Conservation (phyloP, 2,888 invertebrate species). For the Dilophus febrilis region DNA sequence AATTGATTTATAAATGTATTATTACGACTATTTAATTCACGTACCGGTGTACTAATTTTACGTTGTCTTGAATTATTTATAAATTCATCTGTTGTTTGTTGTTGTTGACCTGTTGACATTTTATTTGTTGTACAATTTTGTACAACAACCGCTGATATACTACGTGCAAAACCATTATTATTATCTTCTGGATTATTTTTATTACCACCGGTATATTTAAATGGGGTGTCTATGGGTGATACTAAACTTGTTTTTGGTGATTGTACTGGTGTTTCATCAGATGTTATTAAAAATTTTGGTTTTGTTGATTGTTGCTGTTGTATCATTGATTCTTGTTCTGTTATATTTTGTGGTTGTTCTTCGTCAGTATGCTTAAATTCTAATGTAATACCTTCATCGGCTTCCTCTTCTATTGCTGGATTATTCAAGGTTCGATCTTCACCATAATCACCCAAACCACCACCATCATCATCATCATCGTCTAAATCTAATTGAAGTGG, state of each 20-base stretch:
- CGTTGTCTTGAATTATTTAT: conserved; percentile 30
- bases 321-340: conserved; percentile 6
- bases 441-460: no score
- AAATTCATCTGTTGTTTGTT: conserved; percentile 20
- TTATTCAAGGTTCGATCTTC: no score
- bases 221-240: conserved; percentile 10
- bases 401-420: conserved; percentile 25
- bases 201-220: conserved; percentile 18
- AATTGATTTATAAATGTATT: conserved; percentile 34
- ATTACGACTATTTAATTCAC: conserved; percentile 29
- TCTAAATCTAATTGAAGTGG: conserved; percentile 16
- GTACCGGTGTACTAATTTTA: conserved; percentile 42
- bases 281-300: conserved; percentile 26
- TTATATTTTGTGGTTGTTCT: conserved; percentile 16
- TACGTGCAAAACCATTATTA: conserved; percentile 41
- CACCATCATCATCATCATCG: conserved; percentile 17
- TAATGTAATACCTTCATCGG: conserved; percentile 26
- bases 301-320: conserved; percentile 12
- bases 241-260: conserved; percentile 16
- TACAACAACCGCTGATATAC: conserved; percentile 54
- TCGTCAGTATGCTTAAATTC: no score
- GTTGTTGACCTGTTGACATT: conserved; percentile 20
- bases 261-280: conserved; percentile 23
- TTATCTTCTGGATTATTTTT: conserved; percentile 17
- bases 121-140: conserved; percentile 31